Conservation (phyloP, 2,797 vertebrate genomes). For the Anguilla megastoma region DNA sequence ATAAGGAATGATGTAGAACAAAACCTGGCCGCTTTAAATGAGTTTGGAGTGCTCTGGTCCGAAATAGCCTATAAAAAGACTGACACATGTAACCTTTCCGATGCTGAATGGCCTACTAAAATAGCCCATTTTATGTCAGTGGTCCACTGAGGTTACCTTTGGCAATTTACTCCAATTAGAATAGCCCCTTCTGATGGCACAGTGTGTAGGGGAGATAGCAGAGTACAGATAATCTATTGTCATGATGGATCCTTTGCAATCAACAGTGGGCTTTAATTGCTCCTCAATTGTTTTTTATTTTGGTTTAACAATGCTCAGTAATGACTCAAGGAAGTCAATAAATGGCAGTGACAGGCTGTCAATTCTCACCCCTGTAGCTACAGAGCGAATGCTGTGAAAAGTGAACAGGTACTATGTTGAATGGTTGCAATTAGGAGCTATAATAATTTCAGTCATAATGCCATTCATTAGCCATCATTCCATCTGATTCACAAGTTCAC, state of each 20-base stretch:
- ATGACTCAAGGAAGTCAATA: constrained; percentile 16
- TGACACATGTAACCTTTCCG: neutral
- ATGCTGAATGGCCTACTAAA: constrained; percentile 3
- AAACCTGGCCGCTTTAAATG: neutral
- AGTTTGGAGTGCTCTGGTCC: neutral
- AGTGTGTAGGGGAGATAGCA: neutral
- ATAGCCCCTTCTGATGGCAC: neutral
- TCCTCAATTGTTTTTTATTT: constrained; percentile 20
- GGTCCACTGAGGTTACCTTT: constrained; percentile 1
- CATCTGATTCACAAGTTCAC: neutral
- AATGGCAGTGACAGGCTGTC: neutral
- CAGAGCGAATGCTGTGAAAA: neutral
- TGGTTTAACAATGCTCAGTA: neutral
- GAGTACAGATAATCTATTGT: constrained; percentile 12
- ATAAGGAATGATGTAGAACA: neutral
- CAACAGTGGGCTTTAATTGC: constrained; percentile 14
- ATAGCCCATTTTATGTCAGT: neutral
- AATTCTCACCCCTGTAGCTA: neutral
- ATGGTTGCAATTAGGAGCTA: neutral
- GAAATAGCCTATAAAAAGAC: neutral
- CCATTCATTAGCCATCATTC: neutral
- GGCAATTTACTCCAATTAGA: constrained; percentile 1
- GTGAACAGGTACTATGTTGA: neutral
- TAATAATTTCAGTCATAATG: neutral
- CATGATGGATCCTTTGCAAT: constrained; percentile 11